Evolutionary conservation across 1,140 invertebrate species (phyloP), one percentile per base, ranked within the genome.

Genomic region (Hylyphantes graminicola): DNA sequence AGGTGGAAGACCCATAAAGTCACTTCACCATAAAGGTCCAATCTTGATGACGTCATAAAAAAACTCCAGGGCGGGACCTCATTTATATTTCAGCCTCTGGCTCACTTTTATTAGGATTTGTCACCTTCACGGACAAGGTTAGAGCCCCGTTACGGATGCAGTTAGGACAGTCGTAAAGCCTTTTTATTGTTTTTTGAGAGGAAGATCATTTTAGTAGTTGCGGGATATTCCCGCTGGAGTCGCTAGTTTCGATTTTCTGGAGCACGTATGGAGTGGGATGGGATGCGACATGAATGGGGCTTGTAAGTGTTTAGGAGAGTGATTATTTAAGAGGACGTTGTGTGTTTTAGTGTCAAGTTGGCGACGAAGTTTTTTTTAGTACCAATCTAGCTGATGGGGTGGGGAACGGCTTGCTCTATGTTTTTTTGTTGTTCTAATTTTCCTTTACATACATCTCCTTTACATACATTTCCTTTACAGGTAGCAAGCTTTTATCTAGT

Each of bases 101-200:
- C 61, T 51, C 35, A 50, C 75, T 78, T 78, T 78, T 67, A 78
- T 65, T 65, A 78, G 75, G 63, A 78, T 78, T 78, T 78, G 75
- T 78, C 75, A 67, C 75, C 75, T 78, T 54, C 63, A 53, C 48
- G 17, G n/a, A 12, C 61, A 21, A 67, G 75, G 63, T 67, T 15
- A 55, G 21, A 54, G 19, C n/a, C 8, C 53, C 13, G 75, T n/a
- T 11, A n/a, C 21, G 64, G 48, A 8, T 11, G 53, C 59, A 17
- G n/a, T 77, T 63, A 17, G 48, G 35, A 53, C 17, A 13, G 59
- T 64, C 63, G 35, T 65, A 65, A 78, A 78, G 35, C 35, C 48
- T 48, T 55, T 78, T 78, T 78, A 78, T 78, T 55, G 75, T 67
- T n/a, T 59, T 64, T 78, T 67, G 17, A 78, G 75, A 21, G 35